Conservation (phyloP, 2,113 vertebrate species). For the Corydoras sp. region DNA sequence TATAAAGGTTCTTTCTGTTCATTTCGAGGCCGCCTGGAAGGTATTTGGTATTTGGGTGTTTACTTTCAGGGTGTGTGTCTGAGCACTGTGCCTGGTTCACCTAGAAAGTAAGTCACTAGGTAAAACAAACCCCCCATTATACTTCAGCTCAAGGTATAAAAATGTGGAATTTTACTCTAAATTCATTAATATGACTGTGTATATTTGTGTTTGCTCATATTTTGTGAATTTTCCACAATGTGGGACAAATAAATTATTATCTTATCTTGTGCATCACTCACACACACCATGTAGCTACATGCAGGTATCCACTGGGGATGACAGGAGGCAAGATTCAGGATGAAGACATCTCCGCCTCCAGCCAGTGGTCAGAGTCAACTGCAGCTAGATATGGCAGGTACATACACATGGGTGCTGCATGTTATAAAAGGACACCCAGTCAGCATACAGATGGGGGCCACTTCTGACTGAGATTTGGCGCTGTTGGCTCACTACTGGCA, state of each 20-base stretch:
- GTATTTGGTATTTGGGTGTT: constrained; percentile 40
- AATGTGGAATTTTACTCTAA: too few relatives aligned
- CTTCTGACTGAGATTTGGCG: too few relatives aligned
- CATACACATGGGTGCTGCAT: constrained; percentile 3
- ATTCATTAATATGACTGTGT: background rate
- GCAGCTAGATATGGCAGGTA: constrained; percentile 93
- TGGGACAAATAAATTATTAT: too few relatives aligned
- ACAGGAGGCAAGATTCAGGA: constrained; percentile 89
- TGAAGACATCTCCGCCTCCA: constrained; percentile 94
- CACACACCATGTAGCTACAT: constrained; percentile 68
- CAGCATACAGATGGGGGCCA: background rate
- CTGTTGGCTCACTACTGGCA: too few relatives aligned
- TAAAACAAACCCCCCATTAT: constrained; percentile 26
- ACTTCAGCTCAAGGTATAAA: background rate
- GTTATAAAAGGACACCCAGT: background rate
- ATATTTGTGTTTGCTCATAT: too few relatives aligned
- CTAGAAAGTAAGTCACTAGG: constrained; percentile 16
- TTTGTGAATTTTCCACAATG: too few relatives aligned
- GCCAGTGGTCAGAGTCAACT: constrained; percentile 96
- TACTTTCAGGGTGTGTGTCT: constrained; percentile 41
- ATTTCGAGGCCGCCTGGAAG: constrained; percentile 34
- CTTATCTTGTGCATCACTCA: too few relatives aligned
- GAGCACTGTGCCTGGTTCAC: constrained; percentile 21
- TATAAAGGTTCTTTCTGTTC: constrained; percentile 44
- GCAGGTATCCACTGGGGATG: constrained; percentile 94